Percentiles rank a stretch among this genome's conserved stretches.
Evolutionary conservation across 2,888 invertebrate genomes (phyloP).

Genomic region (Nephrotoma flavescens): DNA sequence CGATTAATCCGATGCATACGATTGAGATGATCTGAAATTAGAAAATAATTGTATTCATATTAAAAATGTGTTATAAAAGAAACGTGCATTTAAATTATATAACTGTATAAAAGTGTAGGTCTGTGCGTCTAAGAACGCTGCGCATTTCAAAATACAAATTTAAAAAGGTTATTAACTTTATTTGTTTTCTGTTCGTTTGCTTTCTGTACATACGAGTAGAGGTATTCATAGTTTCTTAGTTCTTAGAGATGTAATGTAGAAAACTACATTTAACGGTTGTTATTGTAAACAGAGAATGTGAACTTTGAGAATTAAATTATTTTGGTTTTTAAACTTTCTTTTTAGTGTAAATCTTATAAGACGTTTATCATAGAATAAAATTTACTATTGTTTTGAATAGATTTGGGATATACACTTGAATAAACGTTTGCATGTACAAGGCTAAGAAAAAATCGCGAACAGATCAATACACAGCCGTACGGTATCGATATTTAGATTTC

Average conservation of each 20-base stretch:
- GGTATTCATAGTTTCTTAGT: not conserved
- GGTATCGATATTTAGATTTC: not conserved
- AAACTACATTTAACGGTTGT: not conserved
- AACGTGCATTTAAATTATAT: not conserved
- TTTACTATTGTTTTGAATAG: too few relatives aligned
- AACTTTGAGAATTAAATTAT: not conserved
- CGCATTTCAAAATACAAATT: not conserved
- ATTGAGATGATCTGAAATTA: conserved; percentile 13
- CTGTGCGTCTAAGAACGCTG: not conserved
- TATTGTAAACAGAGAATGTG: not conserved
- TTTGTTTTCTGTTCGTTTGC: not conserved
- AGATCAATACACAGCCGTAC: not conserved
- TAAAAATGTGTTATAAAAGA: not conserved
- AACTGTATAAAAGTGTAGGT: not conserved
- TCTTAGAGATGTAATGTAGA: not conserved
- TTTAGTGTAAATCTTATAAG: not conserved
- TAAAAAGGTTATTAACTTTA: not conserved
- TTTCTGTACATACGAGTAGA: not conserved
- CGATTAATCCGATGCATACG: conserved; percentile 29
- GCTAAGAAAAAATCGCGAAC: not conserved
- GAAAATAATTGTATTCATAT: not conserved
- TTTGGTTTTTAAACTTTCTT: not conserved
- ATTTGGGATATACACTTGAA: not conserved
- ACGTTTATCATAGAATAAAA: not conserved
- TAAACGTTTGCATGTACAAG: not conserved